Evolutionary conservation across 2,113 vertebrate species (phyloP).

Genomic region (Rutilus rutilus): DNA sequence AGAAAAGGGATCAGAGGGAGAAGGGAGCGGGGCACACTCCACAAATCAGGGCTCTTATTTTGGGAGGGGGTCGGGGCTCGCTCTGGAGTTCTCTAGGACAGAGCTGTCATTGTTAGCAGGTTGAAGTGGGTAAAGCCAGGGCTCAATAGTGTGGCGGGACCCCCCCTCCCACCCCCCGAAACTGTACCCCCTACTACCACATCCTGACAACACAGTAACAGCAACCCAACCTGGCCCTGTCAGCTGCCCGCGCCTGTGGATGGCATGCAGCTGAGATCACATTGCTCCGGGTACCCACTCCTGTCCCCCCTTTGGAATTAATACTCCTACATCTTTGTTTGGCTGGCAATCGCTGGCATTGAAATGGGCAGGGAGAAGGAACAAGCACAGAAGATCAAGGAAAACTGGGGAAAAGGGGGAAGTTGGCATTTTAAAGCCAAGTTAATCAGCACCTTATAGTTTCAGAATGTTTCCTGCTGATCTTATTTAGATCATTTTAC

Average conservation of each 20-base stretch:
- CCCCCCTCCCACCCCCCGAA: background rate
- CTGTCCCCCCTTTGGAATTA: constrained; percentile 56
- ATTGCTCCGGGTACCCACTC: constrained; percentile 61
- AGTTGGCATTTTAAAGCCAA: constrained; percentile 14
- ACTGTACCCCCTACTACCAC: constrained; percentile 50
- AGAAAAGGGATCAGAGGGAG: constrained; percentile 64
- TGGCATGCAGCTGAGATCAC: constrained; percentile 77
- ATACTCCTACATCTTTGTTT: constrained; percentile 55
- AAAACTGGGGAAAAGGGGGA: background rate
- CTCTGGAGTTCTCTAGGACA: constrained; percentile 80
- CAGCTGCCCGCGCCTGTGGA: constrained; percentile 84
- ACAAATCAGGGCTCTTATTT: constrained; percentile 75
- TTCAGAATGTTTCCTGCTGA: constrained; percentile 60
- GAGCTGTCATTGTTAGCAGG: constrained; percentile 88
- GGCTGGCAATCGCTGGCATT: constrained; percentile 32
- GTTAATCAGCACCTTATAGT: constrained; percentile 25
- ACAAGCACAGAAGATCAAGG: constrained; percentile 24
- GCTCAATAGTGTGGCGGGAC: constrained; percentile 72
- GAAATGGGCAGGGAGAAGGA: constrained; percentile 25
- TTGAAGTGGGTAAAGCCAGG: constrained; percentile 77
- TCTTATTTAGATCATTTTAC: constrained; percentile 50
- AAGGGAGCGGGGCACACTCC: constrained; percentile 79
- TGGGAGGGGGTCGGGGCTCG: constrained; percentile 68
- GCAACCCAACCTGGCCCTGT: constrained; percentile 52
- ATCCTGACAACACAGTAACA: constrained; percentile 59